Base-by-base conservation (phyloP, 2,888 invertebrate species). In the Caenorhabditis plicata region DNA sequence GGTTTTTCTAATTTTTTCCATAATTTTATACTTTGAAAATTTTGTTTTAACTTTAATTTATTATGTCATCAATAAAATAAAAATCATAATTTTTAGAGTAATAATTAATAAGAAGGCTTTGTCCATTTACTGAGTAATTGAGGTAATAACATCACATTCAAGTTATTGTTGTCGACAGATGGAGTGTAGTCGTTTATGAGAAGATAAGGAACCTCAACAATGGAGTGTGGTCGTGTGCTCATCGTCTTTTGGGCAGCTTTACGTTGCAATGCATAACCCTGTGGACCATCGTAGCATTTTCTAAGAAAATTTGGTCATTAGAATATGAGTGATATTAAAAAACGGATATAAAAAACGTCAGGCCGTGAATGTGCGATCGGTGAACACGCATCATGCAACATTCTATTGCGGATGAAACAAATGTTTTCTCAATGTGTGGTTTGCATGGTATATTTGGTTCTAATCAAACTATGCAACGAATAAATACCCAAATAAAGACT, bases 121-220 rank as follows among this genome's bases (percentile, higher is more conserved):
- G 65, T 60, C 79, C 79, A 79, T 60, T 79, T 79, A 41, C 69
- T 64, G 22, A 79, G 54, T 20, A 80, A 51, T 29, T 80, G 74
- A 5, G 73, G 69, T 26, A 79, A 45, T 9, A 74, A 46, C 53
- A 75, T 57, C 40, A 78, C 72, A 55, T 77, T 76, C 26, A 79
- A 46, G 22, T 73, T 70, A 42, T 79, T 79, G 52, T 68, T 75
- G 57, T 80, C 77, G 5, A 68, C 65, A 27, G 68, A 71, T 8
- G 79, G 79, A 3, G 73, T 71, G 52, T 80, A 79, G 64, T 80
- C 77, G 64, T 79, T 79, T 53, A 78, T 70, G 22, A 79, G 67
- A 9, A 79, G 70, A 49, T 79, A 79, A n/a, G 79, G 79, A 1
- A 78, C 77, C 55, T 79, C 79, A 25, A 78, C 53, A 32, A 79